Evolutionary conservation across 2,113 vertebrate species (phyloP).

Genomic region (Sardina pilchardus): DNA sequence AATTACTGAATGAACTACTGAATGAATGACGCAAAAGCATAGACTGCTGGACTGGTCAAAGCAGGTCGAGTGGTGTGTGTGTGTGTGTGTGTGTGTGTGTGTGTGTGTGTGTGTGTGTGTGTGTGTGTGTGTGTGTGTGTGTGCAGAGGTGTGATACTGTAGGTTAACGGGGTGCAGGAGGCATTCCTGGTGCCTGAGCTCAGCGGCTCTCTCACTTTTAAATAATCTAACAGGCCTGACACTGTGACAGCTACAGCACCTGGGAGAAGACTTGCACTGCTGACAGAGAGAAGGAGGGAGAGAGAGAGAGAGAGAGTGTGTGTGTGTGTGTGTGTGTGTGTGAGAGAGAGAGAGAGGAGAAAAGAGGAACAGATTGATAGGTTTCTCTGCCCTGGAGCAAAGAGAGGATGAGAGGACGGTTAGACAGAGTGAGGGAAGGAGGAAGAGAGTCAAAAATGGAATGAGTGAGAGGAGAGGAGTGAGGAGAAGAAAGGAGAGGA

Average conservation of each 20-base stretch:
- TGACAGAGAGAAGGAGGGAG: not conserved
- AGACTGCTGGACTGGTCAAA: not conserved
- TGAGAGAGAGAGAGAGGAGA: not conserved
- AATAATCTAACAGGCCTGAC: conserved; percentile 14
- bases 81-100: not conserved
- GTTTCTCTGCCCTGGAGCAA: not conserved
- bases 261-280: not conserved
- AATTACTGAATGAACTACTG: not conserved
- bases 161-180: not conserved
- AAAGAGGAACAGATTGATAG: not conserved
- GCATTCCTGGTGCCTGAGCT: conserved; percentile 9
- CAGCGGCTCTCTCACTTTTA: not conserved
- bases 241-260: not conserved
- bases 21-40: not conserved
- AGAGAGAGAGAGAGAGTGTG: not conserved
- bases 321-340: too few species aligned
- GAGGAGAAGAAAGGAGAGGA: not conserved
- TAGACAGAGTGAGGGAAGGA: too few species aligned
- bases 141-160: not conserved
- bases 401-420: not conserved
- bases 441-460: not conserved
- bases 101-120: not conserved
- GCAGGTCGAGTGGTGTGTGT: not conserved
- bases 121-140: too few species aligned
- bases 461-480: not conserved